Conservation (phyloP, 1,140 invertebrate genomes). For the Pogonus chalceus region DNA sequence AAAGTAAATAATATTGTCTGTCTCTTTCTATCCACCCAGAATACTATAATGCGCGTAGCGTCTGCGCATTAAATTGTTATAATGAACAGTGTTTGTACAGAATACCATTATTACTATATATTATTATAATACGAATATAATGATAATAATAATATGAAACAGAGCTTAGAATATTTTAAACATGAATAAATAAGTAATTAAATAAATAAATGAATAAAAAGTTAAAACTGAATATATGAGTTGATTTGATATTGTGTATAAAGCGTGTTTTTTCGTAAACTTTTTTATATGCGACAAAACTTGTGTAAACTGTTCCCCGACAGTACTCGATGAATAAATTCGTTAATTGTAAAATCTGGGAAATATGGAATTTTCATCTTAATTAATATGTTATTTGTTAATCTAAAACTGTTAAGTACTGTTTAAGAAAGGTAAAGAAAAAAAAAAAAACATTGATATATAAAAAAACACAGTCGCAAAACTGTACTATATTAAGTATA, state of each 20-base stretch:
- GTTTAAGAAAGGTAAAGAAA: constrained; percentile 19
- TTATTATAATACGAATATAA: constrained; percentile 1
- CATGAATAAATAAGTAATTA: background rate
- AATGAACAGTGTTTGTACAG: background rate
- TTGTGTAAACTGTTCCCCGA: constrained; percentile 1
- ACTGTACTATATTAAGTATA: constrained; percentile 6
- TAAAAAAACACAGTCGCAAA: background rate
- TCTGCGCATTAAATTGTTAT: background rate
- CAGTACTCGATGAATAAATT: background rate
- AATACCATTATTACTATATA: background rate
- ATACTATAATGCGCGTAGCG: background rate
- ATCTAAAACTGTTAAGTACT: constrained; percentile 38
- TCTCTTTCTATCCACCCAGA: background rate
- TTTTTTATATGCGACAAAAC: background rate
- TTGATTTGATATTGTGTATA: background rate
- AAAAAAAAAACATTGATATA: background rate
- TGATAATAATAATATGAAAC: constrained; percentile 3
- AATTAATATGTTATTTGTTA: constrained; percentile 39
- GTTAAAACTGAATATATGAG: background rate
- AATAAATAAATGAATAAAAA: background rate
- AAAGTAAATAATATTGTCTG: background rate
- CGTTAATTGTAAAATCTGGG: background rate
- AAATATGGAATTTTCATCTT: constrained; percentile 25
- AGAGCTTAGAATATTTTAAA: constrained; percentile 1
- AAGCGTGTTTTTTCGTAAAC: constrained; percentile 2